A percentile compares a stretch with the other conserved stretches of the same genome.
Evolutionary conservation across 2,888 invertebrate species (phyloP).

Genomic region (Acanthacorydalis orientalis): DNA sequence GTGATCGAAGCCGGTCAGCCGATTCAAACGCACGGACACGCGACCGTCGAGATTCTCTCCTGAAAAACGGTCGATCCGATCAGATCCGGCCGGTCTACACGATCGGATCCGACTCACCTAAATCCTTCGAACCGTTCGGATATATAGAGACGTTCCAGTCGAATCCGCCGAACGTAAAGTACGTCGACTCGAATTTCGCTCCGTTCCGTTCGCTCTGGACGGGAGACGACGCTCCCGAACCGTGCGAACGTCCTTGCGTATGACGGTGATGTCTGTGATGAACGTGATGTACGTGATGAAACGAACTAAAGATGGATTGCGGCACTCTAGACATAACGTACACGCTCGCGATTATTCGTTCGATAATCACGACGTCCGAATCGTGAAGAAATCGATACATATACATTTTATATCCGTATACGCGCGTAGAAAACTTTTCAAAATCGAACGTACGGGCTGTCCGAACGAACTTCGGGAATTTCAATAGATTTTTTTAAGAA

Average conservation of each 20-base stretch:
- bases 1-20: constrained; percentile 68
- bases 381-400: too few species aligned
- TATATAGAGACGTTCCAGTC: constrained; percentile 61
- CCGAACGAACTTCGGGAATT: too few species aligned
- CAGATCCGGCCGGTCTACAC: too few species aligned
- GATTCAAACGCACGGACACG: constrained; percentile 41
- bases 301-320: constrained; percentile 23
- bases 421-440: too few species aligned
- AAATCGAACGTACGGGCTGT: too few species aligned
- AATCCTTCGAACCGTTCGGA: constrained; percentile 26
- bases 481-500: too few species aligned
- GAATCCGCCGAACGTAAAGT: constrained; percentile 63
- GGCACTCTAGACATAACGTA: constrained; percentile 26
- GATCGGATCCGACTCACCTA: too few species aligned
- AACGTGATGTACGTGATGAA: constrained; percentile 7
- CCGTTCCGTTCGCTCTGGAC: constrained; percentile 10
- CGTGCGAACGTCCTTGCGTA: constrained; percentile 17
- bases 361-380: too few species aligned
- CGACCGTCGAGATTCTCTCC: constrained; percentile 25
- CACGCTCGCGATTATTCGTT: too few species aligned
- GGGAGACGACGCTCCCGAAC: constrained; percentile 19
- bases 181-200: constrained; percentile 40
- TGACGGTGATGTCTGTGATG: constrained; percentile 7
- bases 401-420: too few species aligned
- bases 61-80: constrained; percentile 2